Evolutionary conservation across 2,888 invertebrate genomes (phyloP), one percentile per base, ranked within the genome.

Genomic region (Drosophila prolongata): DNA sequence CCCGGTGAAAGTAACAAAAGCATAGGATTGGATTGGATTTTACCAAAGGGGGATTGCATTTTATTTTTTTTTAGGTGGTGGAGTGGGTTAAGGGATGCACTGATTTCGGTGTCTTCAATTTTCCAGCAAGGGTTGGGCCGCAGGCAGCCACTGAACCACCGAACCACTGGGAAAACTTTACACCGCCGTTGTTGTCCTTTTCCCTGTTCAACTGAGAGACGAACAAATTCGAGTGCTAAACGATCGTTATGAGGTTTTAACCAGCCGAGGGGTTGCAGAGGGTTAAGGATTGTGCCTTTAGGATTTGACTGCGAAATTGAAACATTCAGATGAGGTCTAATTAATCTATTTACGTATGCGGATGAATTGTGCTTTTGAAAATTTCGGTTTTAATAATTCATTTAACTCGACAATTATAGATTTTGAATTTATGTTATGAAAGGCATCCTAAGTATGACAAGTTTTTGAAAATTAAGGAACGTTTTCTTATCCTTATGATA

Each of bases 1-100:
- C 89, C 89, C 76, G 64, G 87, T 72, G 83, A 83, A 83, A 80
- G 89, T 80, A 82, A 87, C 81, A 76, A 82, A 87, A 80, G 71
- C 69, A 75, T 60, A 58, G 62, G 72, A 85, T 66, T 74, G 85
- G 62, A 83, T 79, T 82, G 86, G 79, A 79, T 65, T 84, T 60
- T 56, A 24, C 40, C 57, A 40, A 42, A 40, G 27, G 62, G 49
- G 76, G 35, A 40, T 44, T 56, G 42, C 52, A 62, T 40, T 42
- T 19, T 11, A 47, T 27, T 40, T 4, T 53, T 27, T 30, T 6
- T 24, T 58, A 27, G 42, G 10, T 14, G 34, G 46, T 38, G 30
- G 19, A 35, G 34, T 16, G 43, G 52, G 76, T 66, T 76, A 71
- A 46, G 58, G 82, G 78, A 75, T 80, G 58, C 61, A 46, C 72